These are phyloP conservation scores for Meiosimyza platycephala DNA, from an alignment of 2,888 invertebrate species.

Conservation along the genomic window DNA sequence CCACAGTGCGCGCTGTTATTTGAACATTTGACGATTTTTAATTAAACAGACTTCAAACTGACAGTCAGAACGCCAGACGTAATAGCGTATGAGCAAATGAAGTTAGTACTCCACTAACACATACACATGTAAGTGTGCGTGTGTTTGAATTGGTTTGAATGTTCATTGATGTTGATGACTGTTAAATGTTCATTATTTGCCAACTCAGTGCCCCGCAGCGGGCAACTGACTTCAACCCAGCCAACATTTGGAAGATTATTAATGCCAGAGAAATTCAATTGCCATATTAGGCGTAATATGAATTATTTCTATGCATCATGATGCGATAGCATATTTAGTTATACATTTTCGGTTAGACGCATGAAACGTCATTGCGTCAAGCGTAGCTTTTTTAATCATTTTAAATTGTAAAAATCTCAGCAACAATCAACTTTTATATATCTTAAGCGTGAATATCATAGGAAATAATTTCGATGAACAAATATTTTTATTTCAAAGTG, in stretches of 20 bases:
- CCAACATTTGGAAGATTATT: no score
- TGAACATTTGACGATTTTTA: constrained; percentile 20
- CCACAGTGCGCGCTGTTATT: constrained; percentile 9
- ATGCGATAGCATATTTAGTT: background rate
- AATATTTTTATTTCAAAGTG: no score
- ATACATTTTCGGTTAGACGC: background rate
- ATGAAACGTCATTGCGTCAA: background rate
- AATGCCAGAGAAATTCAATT: no score
- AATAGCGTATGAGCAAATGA: background rate
- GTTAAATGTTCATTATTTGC: constrained; percentile 23
- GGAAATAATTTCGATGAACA: no score
- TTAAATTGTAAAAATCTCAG: no score
- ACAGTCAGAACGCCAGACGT: background rate
- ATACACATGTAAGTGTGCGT: background rate
- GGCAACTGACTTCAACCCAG: background rate
- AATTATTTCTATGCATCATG: background rate
- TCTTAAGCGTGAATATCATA: no score
- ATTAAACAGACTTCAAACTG: constrained; percentile 19
- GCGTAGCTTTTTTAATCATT: no score
- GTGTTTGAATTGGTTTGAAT: background rate
- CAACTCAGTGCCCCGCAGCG: constrained; percentile 13
- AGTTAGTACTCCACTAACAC: background rate
- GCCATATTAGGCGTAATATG: background rate
- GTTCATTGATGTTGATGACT: constrained; percentile 12
- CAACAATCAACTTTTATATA: no score